Percentiles rank a stretch among this genome's conserved stretches.
phyloP scores from a whole-genome alignment of 1,140 invertebrate genomes.

The Battus philenor region DNA sequence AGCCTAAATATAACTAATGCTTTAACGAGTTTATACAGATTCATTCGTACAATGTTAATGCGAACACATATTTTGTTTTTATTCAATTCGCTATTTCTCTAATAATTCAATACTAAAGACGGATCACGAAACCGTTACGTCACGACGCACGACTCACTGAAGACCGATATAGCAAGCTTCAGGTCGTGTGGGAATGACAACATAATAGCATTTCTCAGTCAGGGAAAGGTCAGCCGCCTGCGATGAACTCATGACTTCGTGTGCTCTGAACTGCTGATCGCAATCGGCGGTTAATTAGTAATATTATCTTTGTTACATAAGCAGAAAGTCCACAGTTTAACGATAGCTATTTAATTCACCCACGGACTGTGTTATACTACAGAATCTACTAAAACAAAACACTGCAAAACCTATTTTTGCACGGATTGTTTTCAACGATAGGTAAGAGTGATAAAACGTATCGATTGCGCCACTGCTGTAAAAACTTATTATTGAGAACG shows the following conservation, averaged over 20 bases:
- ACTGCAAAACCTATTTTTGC: too few relatives aligned
- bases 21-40: slow-evolving; percentile 25
- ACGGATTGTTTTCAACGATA: too few relatives aligned
- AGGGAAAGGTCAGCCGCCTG: slow-evolving; percentile 53
- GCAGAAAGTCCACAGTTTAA: too few relatives aligned
- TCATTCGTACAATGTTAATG: slow-evolving; percentile 25
- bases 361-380: too few relatives aligned
- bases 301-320: slow-evolving; percentile 17
- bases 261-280: slow-evolving; percentile 24
- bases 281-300: slow-evolving; percentile 36
- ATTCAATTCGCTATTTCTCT: not conserved
- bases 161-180: slow-evolving; percentile 17
- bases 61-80: not conserved
- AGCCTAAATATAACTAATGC: slow-evolving; percentile 33
- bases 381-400: too few relatives aligned
- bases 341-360: too few relatives aligned
- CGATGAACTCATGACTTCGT: slow-evolving; percentile 31
- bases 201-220: slow-evolving; percentile 53
- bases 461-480: too few relatives aligned
- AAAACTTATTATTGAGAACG: too few relatives aligned
- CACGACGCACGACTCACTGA: slow-evolving; percentile 18
- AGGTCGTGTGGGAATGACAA: slow-evolving; percentile 55
- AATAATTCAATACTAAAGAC: slow-evolving; percentile 5
- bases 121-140: slow-evolving; percentile 22
- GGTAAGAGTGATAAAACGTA: too few relatives aligned